Evolutionary conservation across 2,888 invertebrate species (phyloP).

Genomic region (Ophioninae sp.): DNA sequence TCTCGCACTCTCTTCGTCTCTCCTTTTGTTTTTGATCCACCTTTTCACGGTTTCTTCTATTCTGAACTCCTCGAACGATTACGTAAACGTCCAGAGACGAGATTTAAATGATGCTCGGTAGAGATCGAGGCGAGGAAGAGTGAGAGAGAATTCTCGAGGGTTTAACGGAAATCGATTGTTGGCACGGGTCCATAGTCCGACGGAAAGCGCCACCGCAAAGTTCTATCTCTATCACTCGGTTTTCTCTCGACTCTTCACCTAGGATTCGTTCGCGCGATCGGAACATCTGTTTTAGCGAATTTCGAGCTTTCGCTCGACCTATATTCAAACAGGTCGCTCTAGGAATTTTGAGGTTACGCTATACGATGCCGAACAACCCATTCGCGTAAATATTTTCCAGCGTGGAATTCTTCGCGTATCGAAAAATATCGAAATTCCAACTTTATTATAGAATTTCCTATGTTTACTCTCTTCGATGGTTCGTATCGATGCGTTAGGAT

Average conservation of each 20-base stretch:
- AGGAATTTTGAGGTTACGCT: constrained; percentile 9
- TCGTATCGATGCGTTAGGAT: not conserved
- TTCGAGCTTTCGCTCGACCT: constrained; percentile 42
- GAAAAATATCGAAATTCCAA: not conserved
- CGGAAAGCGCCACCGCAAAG: constrained; percentile 39
- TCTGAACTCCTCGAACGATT: constrained; percentile 22
- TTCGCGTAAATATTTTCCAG: constrained; percentile 3
- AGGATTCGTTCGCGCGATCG: constrained; percentile 36
- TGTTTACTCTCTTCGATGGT: not conserved
- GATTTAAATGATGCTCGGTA: constrained; percentile 19
- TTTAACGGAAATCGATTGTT: constrained; percentile 62
- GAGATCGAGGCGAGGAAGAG: constrained; percentile 30
- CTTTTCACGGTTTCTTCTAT: constrained; percentile 38
- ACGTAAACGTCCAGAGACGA: constrained; percentile 11
- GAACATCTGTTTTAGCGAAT: constrained; percentile 50
- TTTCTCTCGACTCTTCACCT: constrained; percentile 35
- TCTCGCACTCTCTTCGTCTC: constrained; percentile 7
- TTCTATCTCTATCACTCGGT: constrained; percentile 46
- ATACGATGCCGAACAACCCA: not conserved
- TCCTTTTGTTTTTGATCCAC: not conserved
- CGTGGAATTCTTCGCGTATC: not conserved
- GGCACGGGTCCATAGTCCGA: constrained; percentile 58
- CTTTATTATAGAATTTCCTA: not conserved
- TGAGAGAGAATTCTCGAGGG: constrained; percentile 35
- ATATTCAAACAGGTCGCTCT: constrained; percentile 16